These are phyloP conservation scores for Chlorops oryzae DNA, from an alignment of 1,140 invertebrate genomes.

Conservation along the genomic window DNA sequence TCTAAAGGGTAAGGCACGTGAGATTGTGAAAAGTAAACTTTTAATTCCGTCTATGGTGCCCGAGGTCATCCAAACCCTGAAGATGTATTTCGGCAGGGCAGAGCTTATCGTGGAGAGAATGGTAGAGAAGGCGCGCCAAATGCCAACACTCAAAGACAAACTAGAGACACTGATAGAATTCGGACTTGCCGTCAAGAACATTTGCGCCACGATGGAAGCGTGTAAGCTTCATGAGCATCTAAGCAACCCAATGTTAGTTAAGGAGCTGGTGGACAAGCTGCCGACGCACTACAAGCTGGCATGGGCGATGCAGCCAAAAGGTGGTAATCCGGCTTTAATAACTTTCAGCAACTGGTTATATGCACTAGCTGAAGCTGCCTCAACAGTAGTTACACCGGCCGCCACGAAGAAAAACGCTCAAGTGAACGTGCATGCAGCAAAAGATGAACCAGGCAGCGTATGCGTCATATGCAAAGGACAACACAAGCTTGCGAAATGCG, in stretches of 20 bases:
- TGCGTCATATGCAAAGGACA: too few relatives aligned
- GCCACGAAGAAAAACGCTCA: too few relatives aligned
- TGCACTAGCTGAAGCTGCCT: too few relatives aligned
- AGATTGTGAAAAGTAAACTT: slow-evolving; percentile 6
- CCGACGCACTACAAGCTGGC: slow-evolving; percentile 3
- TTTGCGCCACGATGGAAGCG: slow-evolving; percentile 9
- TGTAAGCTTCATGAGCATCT: slow-evolving; percentile 3
- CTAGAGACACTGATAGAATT: slow-evolving; percentile 5
- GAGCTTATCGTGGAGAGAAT: slow-evolving; percentile 4
- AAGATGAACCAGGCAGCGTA: too few relatives aligned
- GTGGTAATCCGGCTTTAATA: too few relatives aligned
- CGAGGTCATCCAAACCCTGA: slow-evolving; percentile 8
- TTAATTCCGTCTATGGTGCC: not conserved
- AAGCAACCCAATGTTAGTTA: slow-evolving; percentile 3
- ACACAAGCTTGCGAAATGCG: too few relatives aligned
- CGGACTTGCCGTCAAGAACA: slow-evolving; percentile 3
- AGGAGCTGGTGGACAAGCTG: slow-evolving; percentile 6
- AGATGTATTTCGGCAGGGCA: slow-evolving; percentile 7
- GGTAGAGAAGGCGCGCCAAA: not conserved
- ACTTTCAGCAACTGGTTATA: too few relatives aligned
- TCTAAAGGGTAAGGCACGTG: not conserved
- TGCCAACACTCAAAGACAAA: slow-evolving; percentile 8
- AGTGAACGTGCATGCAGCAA: too few relatives aligned
- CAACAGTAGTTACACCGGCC: too few relatives aligned
- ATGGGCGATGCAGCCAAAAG: slow-evolving; percentile 8